Evolutionary conservation across 1,140 invertebrate species (phyloP).

Genomic region (Drepana arcuata): DNA sequence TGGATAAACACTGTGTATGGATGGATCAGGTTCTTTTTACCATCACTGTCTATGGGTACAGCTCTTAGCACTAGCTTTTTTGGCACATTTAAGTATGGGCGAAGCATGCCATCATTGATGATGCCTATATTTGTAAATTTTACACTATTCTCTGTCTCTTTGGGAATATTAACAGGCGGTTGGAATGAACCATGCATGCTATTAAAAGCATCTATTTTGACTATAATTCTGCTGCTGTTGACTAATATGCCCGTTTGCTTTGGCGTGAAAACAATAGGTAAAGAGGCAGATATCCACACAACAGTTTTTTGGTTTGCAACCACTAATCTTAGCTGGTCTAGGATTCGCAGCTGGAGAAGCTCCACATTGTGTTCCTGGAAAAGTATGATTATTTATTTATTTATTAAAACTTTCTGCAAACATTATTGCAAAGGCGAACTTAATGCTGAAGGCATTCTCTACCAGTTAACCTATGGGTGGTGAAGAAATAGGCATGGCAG

Average conservation of each 20-base stretch:
- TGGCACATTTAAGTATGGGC: slow-evolving; percentile 40
- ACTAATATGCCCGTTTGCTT: slow-evolving; percentile 57
- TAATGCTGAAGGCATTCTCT: no score
- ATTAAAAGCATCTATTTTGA: slow-evolving; percentile 57
- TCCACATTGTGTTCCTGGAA: slow-evolving; percentile 72
- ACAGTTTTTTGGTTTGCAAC: slow-evolving; percentile 69
- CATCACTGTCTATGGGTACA: slow-evolving; percentile 53
- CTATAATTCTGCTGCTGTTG: slow-evolving; percentile 44
- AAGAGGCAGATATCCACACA: slow-evolving; percentile 72
- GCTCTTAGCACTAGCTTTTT: slow-evolving; percentile 45
- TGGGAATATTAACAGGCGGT: slow-evolving; percentile 14
- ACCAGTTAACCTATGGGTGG: no score
- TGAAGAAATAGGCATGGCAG: no score
- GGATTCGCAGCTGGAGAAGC: slow-evolving; percentile 67
- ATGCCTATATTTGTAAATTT: slow-evolving; percentile 49
- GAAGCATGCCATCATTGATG: slow-evolving; percentile 43
- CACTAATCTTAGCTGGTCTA: slow-evolving; percentile 72
- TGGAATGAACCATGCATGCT: slow-evolving; percentile 22
- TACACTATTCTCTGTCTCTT: slow-evolving; percentile 22
- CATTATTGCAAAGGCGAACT: no score
- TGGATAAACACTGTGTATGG: slow-evolving; percentile 60
- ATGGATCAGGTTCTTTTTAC: slow-evolving; percentile 59
- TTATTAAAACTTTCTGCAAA: no score
- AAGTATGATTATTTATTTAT: no score
- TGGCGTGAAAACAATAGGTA: slow-evolving; percentile 57